Conservation (phyloP, 2,113 vertebrate species). For the Campylorhamphus procurvoides region DNA sequence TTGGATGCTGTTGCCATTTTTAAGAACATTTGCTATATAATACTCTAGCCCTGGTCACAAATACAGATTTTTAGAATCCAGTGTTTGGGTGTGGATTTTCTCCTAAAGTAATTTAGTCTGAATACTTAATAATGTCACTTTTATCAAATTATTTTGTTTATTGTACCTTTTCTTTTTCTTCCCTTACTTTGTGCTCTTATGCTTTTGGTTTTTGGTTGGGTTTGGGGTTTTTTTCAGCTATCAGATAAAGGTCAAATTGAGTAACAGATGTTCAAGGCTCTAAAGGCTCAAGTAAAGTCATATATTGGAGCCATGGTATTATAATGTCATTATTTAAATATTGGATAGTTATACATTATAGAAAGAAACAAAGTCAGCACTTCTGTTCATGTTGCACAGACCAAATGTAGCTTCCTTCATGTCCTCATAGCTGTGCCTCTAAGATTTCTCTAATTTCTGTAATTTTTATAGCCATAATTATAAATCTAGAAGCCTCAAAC, state of each 20-base stretch:
- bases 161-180: background rate
- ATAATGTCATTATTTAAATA: background rate
- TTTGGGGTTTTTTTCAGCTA: background rate
- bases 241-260: background rate
- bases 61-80: background rate
- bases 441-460: background rate
- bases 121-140: background rate
- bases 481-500: background rate
- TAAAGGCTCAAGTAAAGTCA: background rate
- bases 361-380: background rate
- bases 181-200: background rate
- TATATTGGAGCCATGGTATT: background rate
- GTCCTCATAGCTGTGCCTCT: background rate
- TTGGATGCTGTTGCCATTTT: background rate
- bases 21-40: background rate
- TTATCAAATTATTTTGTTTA: background rate
- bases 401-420: background rate
- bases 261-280: background rate
- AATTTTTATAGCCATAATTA: background rate
- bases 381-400: background rate
- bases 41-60: background rate
- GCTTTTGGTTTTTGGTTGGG: too few species aligned
- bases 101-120: background rate
- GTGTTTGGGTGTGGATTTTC: background rate
- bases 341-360: background rate